These are phyloP conservation scores for Papilio machaon DNA, from an alignment of 1,140 invertebrate species.

Conservation along the genomic window DNA sequence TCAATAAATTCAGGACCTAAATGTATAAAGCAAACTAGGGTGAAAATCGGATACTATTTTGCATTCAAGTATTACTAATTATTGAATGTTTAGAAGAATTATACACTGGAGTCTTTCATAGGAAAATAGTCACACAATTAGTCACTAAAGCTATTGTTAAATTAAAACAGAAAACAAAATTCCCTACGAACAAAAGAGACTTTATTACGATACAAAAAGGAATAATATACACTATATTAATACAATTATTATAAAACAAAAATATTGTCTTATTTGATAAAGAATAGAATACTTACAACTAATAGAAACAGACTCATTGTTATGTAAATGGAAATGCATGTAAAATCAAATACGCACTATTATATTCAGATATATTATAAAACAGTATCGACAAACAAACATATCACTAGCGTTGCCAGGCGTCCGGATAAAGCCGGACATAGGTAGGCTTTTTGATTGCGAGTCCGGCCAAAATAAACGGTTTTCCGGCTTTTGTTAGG, in stretches of 20 bases:
- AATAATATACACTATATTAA: neutral
- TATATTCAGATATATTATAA: neutral
- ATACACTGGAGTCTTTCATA: neutral
- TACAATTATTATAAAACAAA: neutral
- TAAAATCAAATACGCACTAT: neutral
- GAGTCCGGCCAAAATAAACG: too few species aligned
- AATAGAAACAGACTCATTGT: neutral
- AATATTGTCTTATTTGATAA: conserved; percentile 1
- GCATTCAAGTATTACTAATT: neutral
- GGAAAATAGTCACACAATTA: conserved; percentile 1
- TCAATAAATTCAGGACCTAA: neutral
- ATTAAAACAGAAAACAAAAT: conserved; percentile 2
- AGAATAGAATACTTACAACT: conserved; percentile 12
- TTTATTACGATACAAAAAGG: neutral
- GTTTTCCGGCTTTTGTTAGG: too few species aligned
- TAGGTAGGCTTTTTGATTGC: too few species aligned
- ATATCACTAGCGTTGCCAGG: neutral
- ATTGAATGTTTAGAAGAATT: neutral
- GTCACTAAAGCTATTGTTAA: neutral
- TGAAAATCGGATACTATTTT: neutral
- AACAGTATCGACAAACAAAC: neutral
- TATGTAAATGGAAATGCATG: neutral
- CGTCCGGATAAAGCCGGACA: too few species aligned
- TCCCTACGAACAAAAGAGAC: neutral
- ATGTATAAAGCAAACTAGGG: neutral